A percentile compares a stretch with the other conserved stretches of the same genome.
Conservation (phyloP, 2,113 vertebrate genomes). For the Mixornis gularis region DNA sequence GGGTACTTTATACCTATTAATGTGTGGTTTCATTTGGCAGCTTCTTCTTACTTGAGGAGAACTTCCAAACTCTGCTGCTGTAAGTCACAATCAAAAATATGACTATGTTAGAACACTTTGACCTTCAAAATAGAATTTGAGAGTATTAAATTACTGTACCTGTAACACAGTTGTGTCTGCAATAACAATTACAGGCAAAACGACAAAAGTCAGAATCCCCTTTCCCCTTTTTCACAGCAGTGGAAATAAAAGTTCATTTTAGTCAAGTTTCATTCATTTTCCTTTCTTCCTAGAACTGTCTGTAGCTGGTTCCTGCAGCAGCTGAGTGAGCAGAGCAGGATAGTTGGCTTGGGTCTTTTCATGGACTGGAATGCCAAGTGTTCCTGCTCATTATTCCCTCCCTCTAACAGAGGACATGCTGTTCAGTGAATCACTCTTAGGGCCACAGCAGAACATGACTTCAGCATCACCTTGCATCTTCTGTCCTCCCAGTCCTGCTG, state of each 20-base stretch:
- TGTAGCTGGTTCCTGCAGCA: background rate
- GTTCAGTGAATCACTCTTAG: background rate
- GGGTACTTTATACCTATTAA: background rate
- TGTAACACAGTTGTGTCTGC: background rate
- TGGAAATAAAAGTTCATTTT: background rate
- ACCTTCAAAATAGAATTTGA: background rate
- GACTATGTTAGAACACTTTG: background rate
- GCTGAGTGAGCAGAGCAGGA: background rate
- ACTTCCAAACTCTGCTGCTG: background rate
- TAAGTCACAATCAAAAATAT: background rate
- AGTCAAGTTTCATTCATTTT: background rate
- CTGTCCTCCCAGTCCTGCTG: background rate
- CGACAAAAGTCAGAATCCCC: background rate
- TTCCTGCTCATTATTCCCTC: background rate
- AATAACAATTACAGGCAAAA: background rate
- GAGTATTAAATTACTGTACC: background rate
- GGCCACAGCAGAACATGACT: background rate
- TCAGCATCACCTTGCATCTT: background rate
- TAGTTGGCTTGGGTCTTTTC: background rate
- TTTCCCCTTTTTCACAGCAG: background rate
- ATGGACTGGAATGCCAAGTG: background rate
- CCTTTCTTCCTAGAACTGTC: background rate
- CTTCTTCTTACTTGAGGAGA: background rate
- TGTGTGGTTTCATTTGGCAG: slow-evolving; percentile 14
- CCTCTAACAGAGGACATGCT: background rate